Evolutionary conservation across 30 jellyfish, hydroid and myxozoan genomes (phyloP).

Genomic region (Mastigias papua): DNA sequence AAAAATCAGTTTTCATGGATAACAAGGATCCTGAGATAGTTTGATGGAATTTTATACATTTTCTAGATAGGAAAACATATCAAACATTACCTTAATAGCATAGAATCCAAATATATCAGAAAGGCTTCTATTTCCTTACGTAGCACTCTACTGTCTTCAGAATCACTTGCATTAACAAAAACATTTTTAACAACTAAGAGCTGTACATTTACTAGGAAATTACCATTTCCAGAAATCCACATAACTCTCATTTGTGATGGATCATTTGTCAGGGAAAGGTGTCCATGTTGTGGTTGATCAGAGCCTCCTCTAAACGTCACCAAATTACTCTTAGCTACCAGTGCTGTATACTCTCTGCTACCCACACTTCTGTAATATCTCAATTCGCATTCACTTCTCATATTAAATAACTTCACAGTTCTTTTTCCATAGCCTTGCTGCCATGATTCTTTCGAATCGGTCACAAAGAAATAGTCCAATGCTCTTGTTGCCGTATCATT

Average conservation of each 20-base stretch:
- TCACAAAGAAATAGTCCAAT: conserved; percentile 70
- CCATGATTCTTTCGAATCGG: conserved; percentile 75
- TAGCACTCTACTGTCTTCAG: too few relatives aligned
- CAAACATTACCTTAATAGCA: too few relatives aligned
- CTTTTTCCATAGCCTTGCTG: conserved; percentile 66
- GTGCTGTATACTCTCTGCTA: conserved; percentile 49
- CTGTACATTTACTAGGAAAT: too few relatives aligned
- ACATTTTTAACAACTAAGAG: too few relatives aligned
- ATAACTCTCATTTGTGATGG: conserved; percentile 83
- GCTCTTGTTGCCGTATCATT: conserved; percentile 52
- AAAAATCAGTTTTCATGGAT: too few relatives aligned
- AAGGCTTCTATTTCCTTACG: too few relatives aligned
- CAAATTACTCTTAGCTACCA: conserved; percentile 70
- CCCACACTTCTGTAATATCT: conserved; percentile 65
- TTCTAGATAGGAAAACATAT: too few relatives aligned
- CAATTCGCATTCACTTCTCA: conserved; percentile 70
- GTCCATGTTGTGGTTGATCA: conserved; percentile 81
- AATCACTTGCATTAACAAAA: too few relatives aligned
- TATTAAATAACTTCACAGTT: conserved; percentile 64
- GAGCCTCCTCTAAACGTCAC: conserved; percentile 68
- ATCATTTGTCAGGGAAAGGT: conserved; percentile 72
- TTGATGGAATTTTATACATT: too few relatives aligned
- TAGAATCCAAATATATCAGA: too few relatives aligned
- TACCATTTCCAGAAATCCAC: conserved; percentile 90
- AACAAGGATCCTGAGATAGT: too few relatives aligned